Evolutionary conservation across 2,888 invertebrate species (phyloP).

Genomic region (Myathropa florea): DNA sequence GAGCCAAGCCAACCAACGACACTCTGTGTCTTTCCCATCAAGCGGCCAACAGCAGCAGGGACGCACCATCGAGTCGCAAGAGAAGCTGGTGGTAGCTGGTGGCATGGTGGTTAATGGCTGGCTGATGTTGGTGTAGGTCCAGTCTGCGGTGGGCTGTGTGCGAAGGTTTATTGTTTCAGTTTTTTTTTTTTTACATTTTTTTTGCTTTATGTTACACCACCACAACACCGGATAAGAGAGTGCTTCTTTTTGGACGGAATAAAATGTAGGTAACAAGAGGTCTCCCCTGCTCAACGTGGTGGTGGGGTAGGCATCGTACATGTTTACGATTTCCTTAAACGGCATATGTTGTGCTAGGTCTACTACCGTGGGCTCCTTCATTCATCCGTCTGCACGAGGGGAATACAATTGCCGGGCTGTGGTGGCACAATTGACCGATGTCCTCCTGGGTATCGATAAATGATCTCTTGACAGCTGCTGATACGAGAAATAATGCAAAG

Average conservation of each 20-base stretch:
- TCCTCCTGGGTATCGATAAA: not conserved
- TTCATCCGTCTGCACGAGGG: not conserved
- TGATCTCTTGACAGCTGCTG: not conserved
- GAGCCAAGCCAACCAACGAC: conserved; percentile 32
- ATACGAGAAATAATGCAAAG: not conserved
- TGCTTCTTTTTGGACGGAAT: conserved; percentile 21
- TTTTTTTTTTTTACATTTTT: conserved; percentile 1
- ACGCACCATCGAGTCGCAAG: conserved; percentile 32
- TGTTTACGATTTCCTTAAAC: conserved; percentile 40
- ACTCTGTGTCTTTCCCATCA: conserved; percentile 25
- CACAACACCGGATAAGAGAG: not conserved
- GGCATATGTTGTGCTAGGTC: conserved; percentile 60
- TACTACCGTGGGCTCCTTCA: conserved; percentile 2
- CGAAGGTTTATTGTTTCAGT: conserved; percentile 58
- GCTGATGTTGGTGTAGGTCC: conserved; percentile 75
- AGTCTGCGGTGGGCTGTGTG: conserved; percentile 49
- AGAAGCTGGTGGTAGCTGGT: not conserved
- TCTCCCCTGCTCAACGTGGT: conserved; percentile 9
- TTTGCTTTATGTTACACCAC: not conserved
- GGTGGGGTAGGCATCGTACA: conserved; percentile 15
- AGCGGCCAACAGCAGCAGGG: not conserved
- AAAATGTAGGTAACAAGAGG: conserved; percentile 60
- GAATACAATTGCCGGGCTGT: not conserved
- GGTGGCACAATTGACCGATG: not conserved
- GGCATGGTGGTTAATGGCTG: conserved; percentile 31